Conservation (phyloP, 2,888 invertebrate genomes). For the Hypselothyrea guttata region DNA sequence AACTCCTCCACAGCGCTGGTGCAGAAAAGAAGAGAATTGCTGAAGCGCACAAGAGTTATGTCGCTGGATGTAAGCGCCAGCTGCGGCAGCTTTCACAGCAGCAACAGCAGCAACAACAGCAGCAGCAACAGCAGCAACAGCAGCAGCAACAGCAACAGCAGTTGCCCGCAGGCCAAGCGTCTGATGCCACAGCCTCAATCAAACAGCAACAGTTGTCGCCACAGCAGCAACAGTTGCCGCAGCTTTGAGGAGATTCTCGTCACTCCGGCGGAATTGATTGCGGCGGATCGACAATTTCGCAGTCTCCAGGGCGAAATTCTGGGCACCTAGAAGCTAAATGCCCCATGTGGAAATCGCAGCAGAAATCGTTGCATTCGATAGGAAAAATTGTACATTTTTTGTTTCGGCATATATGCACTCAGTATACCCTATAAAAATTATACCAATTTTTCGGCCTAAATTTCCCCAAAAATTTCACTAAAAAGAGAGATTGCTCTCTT, state of each 20-base stretch:
- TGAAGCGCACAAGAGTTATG: constrained; percentile 74
- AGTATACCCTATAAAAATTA: constrained; percentile 53
- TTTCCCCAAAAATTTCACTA: no score
- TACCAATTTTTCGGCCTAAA: constrained; percentile 71
- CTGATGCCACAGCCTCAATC: constrained; percentile 2
- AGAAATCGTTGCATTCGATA: no score
- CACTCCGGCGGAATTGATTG: constrained; percentile 76
- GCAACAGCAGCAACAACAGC: constrained; percentile 14
- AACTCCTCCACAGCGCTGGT: constrained; percentile 8
- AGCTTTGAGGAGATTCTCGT: constrained; percentile 77
- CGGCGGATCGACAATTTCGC: constrained; percentile 71
- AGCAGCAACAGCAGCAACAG: not conserved
- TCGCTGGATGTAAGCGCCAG: constrained; percentile 53
- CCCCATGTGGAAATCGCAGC: no score
- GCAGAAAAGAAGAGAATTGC: constrained; percentile 67
- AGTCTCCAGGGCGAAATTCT: constrained; percentile 77
- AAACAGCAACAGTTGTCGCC: constrained; percentile 6
- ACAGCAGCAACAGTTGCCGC: constrained; percentile 1
- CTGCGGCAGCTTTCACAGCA: constrained; percentile 8
- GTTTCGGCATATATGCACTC: constrained; percentile 34
- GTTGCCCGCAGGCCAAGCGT: constrained; percentile 7
- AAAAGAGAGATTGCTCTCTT: no score
- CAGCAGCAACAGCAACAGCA: constrained; percentile 1
- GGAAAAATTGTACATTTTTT: constrained; percentile 71
- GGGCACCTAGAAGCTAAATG: no score